phyloP scores from a whole-genome alignment of 2,113 vertebrate genomes.

The Picathartes gymnocephalus region DNA sequence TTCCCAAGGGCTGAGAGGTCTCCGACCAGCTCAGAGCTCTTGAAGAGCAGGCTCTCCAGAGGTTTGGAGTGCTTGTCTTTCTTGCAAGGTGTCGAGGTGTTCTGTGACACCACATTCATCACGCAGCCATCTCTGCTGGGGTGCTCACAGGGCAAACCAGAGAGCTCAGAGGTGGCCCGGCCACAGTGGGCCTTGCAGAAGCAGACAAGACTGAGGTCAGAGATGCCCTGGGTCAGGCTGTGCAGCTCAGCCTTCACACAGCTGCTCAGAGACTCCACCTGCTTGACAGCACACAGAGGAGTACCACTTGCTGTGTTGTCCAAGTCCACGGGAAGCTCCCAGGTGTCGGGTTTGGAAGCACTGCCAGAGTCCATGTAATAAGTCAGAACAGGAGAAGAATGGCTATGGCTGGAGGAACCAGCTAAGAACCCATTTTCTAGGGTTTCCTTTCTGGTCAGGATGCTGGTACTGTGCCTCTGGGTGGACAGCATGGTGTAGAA shows the following conservation, averaged over 20 bases:
- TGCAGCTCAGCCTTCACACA: neutral
- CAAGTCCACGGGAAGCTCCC: neutral
- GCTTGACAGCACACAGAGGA: neutral
- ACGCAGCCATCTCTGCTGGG: neutral
- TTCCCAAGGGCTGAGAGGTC: constrained; percentile 12
- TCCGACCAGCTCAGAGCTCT: neutral
- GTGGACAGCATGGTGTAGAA: constrained; percentile 31
- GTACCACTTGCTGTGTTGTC: neutral
- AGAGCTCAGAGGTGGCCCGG: neutral
- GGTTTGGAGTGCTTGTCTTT: neutral
- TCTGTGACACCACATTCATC: neutral
- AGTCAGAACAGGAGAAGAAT: neutral
- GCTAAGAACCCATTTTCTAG: constrained; percentile 52
- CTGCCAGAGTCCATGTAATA: neutral
- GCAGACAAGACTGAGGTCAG: neutral
- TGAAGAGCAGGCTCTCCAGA: neutral
- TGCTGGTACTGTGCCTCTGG: neutral
- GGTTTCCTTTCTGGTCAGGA: constrained; percentile 24
- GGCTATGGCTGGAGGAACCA: neutral
- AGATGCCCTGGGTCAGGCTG: neutral
- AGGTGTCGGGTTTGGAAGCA: neutral
- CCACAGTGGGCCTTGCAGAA: neutral
- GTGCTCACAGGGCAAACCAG: neutral
- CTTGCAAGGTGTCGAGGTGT: constrained; percentile 48
- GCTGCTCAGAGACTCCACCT: neutral